Evolutionary conservation across 2,113 vertebrate species (phyloP), one percentile per base, ranked within the genome.

Genomic region (Heloderma charlesbogerti): DNA sequence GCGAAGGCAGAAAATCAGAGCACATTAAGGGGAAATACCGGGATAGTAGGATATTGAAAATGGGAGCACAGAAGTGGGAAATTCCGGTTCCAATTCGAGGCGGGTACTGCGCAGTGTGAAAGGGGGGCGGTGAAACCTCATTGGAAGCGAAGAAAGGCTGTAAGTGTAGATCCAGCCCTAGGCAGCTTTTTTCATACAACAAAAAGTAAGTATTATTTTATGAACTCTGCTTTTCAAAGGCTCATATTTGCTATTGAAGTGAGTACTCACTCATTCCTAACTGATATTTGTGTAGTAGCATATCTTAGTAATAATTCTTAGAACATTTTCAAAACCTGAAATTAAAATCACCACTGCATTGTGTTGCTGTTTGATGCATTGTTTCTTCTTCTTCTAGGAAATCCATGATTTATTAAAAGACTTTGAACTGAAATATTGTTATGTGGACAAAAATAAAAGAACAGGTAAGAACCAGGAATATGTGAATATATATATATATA

Each of bases 391-490:
- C 95, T 66, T 96, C 95, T 60, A 99, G 99, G 99, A 99, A 92
- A 98, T 99, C 96, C 98, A 99, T 78, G 98, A 99, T 90, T 97
- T 99, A 94, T 97, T 99, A 94, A 98, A 98, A 94, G 98, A 98
- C 90, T 99, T 99, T 88, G 99, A 99, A 93, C 97, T 99, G 93
- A 99, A 99, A 91, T 99, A 99, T 87, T 99, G 99, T 96, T 99
- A 99, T 45, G 98, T 99, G 98, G 99, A 99, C 97, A 98, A 98
- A 95, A 99, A 99, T 97, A 99, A 99, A 97, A 98, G 98, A 96
- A 99, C 99, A 98, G 99, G 99, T 99, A 98, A 98, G 97, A 89
- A 84, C 45, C 79, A 16, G 0, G 7, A 69, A 34, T 43, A 71
- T 84, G 54, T 60, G 6, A 40, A 25, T 77, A 25, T 16, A 25